These are phyloP conservation scores for Percopsis omiscomaycus DNA, from an alignment of 2,797 vertebrate genomes.

Conservation along the genomic window DNA sequence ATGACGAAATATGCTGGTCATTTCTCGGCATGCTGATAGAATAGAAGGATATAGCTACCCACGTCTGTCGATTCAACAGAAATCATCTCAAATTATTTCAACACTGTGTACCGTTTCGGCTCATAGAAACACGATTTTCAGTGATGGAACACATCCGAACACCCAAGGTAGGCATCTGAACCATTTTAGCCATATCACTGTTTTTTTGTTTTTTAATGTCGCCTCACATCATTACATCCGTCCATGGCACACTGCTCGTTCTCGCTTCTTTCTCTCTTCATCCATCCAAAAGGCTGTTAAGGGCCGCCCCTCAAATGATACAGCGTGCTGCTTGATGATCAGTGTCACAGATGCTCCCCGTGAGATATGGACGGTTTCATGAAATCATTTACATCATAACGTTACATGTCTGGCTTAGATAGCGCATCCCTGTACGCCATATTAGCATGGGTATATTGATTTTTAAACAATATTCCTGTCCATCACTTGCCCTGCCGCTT, in stretches of 20 bases:
- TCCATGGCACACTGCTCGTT: background rate
- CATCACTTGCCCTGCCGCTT: too few species aligned
- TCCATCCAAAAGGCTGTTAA: background rate
- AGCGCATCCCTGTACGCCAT: too few species aligned
- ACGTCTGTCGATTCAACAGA: background rate
- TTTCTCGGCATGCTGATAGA: background rate
- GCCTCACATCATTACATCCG: background rate
- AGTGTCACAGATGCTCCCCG: too few species aligned
- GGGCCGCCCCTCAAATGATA: too few species aligned
- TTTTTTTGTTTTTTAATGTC: background rate
- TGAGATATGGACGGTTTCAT: too few species aligned
- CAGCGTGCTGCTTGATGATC: too few species aligned
- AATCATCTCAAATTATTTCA: conserved; percentile 18
- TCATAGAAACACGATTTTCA: conserved; percentile 13
- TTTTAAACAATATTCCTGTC: too few species aligned
- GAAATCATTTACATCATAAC: too few species aligned
- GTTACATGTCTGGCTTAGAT: too few species aligned
- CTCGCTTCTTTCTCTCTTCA: background rate
- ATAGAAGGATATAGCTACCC: conserved; percentile 20
- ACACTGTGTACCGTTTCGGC: conserved; percentile 62
- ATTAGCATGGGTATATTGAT: too few species aligned
- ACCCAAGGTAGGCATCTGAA: conserved; percentile 62
- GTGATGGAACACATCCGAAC: conserved; percentile 77
- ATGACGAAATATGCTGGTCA: background rate
- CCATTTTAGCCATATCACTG: background rate